These are phyloP conservation scores for Penaeus vannamei DNA, from an alignment of 1,140 invertebrate species.

Conservation along the genomic window DNA sequence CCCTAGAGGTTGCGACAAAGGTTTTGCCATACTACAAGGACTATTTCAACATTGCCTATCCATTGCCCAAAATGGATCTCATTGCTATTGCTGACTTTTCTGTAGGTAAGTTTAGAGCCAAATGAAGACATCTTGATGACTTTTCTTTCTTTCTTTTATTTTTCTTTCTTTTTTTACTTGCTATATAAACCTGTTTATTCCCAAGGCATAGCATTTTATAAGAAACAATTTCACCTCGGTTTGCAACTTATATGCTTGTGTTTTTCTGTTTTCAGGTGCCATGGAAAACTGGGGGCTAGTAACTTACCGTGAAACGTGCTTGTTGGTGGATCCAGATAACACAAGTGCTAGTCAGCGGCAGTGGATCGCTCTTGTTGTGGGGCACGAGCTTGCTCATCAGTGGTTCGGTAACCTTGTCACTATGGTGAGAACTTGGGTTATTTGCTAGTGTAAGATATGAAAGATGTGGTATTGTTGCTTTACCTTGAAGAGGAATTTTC, in stretches of 20 bases:
- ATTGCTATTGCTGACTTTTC: conserved; percentile 95
- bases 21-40: conserved; percentile 93
- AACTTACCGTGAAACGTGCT: conserved; percentile 86
- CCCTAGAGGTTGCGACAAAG: conserved; percentile 87
- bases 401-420: conserved; percentile 79
- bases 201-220: too few species aligned
- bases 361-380: conserved; percentile 88
- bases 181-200: too few species aligned
- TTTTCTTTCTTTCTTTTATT: conserved; percentile 16
- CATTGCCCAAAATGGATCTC: conserved; percentile 95
- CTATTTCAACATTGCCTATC: conserved; percentile 96
- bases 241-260: not conserved
- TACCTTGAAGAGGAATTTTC: too few species aligned
- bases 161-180: not conserved
- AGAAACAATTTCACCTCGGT: not conserved
- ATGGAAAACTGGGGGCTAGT: conserved; percentile 98
- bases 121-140: not conserved
- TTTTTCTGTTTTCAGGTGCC: conserved; percentile 76
- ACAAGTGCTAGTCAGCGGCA: conserved; percentile 88
- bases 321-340: conserved; percentile 87
- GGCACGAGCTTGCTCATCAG: conserved; percentile 84
- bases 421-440: conserved; percentile 69
- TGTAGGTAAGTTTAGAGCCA: conserved; percentile 76
- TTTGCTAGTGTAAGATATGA: not conserved
- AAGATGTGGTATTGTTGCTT: not conserved